phyloP scores from a whole-genome alignment of 2,797 vertebrate species.

The Australoheros facetus region DNA sequence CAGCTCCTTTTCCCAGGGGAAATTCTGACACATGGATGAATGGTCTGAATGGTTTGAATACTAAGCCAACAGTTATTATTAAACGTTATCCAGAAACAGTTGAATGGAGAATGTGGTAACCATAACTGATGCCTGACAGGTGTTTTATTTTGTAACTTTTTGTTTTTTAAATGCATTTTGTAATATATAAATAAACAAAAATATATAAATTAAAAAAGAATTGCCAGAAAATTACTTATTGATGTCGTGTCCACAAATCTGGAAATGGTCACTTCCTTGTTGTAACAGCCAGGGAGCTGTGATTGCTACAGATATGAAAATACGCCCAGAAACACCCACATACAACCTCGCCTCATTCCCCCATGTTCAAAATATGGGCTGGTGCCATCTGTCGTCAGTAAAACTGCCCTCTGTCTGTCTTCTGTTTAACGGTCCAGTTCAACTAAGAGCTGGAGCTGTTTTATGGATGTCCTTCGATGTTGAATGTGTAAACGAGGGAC shows the following conservation, averaged over 20 bases:
- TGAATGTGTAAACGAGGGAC: not conserved
- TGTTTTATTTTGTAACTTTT: no score
- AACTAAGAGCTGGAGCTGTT: not conserved
- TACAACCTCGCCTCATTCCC: not conserved
- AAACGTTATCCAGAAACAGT: not conserved
- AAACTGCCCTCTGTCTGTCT: not conserved
- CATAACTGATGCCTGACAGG: no score
- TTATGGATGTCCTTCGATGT: not conserved
- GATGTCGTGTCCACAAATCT: not conserved
- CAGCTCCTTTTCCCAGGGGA: not conserved
- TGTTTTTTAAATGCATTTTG: not conserved
- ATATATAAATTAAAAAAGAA: not conserved
- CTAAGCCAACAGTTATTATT: not conserved
- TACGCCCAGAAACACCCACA: not conserved
- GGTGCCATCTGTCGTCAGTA: not conserved
- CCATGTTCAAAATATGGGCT: not conserved
- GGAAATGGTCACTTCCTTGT: not conserved
- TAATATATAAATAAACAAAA: not conserved
- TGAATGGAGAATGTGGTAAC: not conserved
- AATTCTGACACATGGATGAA: not conserved
- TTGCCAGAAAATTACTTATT: not conserved
- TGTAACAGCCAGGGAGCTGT: not conserved
- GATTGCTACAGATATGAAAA: not conserved
- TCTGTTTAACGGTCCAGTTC: not conserved
- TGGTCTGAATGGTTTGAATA: not conserved